phyloP scores from a whole-genome alignment of 1,140 invertebrate species.

The Leptinotarsa defecta region DNA sequence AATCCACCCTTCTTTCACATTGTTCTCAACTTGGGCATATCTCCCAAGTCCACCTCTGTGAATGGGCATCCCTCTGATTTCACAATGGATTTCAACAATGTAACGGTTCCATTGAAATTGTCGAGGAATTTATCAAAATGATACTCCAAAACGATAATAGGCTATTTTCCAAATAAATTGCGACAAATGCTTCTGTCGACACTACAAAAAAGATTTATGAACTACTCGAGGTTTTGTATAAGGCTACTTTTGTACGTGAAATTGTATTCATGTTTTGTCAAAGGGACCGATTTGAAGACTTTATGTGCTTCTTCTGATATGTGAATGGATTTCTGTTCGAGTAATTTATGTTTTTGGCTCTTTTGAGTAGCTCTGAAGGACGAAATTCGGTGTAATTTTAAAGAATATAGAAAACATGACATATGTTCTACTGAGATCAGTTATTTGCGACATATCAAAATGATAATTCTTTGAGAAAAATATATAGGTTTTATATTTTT shows the following conservation, averaged over 20 bases:
- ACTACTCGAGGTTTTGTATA: constrained; percentile 41
- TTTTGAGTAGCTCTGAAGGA: background rate
- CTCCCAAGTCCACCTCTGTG: constrained; percentile 2
- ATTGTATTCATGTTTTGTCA: constrained; percentile 42
- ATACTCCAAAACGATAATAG: constrained; percentile 48
- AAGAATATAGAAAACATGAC: no score
- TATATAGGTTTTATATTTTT: no score
- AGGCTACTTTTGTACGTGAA: constrained; percentile 44
- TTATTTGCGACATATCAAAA: background rate
- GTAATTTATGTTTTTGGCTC: constrained; percentile 24
- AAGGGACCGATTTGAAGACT: constrained; percentile 42
- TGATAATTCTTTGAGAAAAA: background rate
- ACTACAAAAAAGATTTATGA: constrained; percentile 48
- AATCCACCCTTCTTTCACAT: constrained; percentile 1
- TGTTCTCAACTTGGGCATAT: background rate
- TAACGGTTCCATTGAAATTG: constrained; percentile 34
- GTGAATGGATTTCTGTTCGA: constrained; percentile 15
- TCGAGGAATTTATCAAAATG: constrained; percentile 44
- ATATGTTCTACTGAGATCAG: no score
- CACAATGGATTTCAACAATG: constrained; percentile 23
- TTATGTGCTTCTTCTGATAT: constrained; percentile 14
- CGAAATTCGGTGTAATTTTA: no score
- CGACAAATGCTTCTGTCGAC: constrained; percentile 47
- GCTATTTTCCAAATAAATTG: constrained; percentile 43
- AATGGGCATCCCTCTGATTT: background rate